Conservation (phyloP, 2,888 invertebrate species). For the Mimumesa dahlbomi region DNA sequence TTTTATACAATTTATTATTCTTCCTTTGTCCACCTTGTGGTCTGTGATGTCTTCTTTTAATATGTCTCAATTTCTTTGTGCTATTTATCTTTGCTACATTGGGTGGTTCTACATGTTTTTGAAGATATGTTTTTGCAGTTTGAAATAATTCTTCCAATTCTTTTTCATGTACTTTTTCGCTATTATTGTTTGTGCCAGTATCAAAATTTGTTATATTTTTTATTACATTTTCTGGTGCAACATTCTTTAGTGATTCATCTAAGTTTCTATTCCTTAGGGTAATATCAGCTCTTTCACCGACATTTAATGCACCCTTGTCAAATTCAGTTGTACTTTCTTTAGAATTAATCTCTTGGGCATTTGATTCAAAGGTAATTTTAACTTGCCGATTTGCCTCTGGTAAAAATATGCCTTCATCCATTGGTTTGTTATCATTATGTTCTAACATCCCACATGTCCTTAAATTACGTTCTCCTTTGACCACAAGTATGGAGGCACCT, state of each 20-base stretch:
- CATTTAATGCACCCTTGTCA: constrained; percentile 11
- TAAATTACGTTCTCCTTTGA: constrained; percentile 89
- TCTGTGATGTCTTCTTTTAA: constrained; percentile 56
- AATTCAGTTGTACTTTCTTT: constrained; percentile 47
- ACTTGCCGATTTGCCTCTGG: constrained; percentile 84
- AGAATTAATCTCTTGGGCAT: constrained; percentile 80
- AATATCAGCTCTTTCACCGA: background rate
- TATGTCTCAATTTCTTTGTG: constrained; percentile 61
- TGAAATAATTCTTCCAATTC: constrained; percentile 32
- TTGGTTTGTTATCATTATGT: constrained; percentile 85
- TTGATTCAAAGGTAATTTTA: constrained; percentile 84
- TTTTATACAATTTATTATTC: constrained; percentile 6
- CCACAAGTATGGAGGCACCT: constrained; percentile 90
- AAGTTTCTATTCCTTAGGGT: background rate
- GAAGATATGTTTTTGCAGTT: constrained; percentile 52
- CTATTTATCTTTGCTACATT: constrained; percentile 31
- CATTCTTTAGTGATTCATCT: background rate
- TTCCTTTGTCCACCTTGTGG: constrained; percentile 56
- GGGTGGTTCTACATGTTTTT: constrained; percentile 53
- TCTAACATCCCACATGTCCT: constrained; percentile 90
- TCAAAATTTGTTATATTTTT: background rate
- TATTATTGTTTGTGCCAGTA: background rate
- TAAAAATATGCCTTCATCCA: constrained; percentile 78
- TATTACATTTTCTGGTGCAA: background rate
- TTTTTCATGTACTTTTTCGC: constrained; percentile 2